A percentile compares a stretch with the other conserved stretches of the same genome.
These are phyloP conservation scores for Gallinago stenura DNA, from an alignment of 2,797 vertebrate species.

Conservation along the genomic window DNA sequence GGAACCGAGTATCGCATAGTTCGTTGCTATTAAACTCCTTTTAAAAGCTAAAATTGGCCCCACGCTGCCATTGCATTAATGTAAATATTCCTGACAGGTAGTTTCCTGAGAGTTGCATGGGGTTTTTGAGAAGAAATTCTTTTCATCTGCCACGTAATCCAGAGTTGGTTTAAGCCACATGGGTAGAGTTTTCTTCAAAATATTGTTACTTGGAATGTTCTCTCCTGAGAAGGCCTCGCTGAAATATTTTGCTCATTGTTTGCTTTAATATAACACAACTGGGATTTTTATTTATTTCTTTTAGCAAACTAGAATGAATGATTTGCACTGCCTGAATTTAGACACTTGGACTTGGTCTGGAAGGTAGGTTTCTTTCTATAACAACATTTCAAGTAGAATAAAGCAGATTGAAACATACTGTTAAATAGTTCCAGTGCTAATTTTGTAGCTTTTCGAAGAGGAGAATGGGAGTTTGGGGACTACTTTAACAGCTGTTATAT, in stretches of 20 bases:
- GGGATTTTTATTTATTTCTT: constrained; percentile 64
- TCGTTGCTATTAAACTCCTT: neutral
- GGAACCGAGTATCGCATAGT: neutral
- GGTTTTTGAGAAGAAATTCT: neutral
- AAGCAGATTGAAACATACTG: neutral
- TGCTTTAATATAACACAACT: constrained; percentile 19
- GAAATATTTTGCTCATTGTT: neutral
- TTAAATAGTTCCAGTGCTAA: neutral
- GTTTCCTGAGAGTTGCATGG: neutral
- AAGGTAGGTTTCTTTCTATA: constrained; percentile 81
- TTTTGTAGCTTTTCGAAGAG: constrained; percentile 2
- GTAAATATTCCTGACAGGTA: neutral
- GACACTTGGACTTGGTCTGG: constrained; percentile 93
- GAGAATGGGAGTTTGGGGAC: neutral
- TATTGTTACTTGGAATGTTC: neutral
- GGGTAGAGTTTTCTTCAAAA: neutral
- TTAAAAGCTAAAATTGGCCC: neutral
- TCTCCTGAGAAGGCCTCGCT: neutral
- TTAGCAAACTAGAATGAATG: constrained; percentile 93
- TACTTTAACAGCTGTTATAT: neutral
- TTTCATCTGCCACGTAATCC: neutral
- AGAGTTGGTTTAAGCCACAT: neutral
- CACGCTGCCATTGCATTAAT: neutral
- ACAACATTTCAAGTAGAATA: neutral
- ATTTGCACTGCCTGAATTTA: constrained; percentile 91